phyloP scores from a whole-genome alignment of 2,888 invertebrate species.

The Rhopalosiphum nymphaeae region DNA sequence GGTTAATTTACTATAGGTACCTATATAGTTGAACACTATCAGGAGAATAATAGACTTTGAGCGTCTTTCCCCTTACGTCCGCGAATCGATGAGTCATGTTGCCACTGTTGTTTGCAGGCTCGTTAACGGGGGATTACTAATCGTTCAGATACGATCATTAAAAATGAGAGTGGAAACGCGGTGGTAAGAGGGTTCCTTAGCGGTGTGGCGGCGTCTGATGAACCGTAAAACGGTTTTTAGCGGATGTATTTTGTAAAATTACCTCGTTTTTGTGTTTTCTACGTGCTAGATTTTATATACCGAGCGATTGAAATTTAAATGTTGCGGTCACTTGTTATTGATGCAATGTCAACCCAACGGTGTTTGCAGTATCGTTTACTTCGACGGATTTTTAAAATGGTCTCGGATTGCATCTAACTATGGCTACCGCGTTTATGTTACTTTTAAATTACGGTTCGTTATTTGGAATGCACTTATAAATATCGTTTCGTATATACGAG shows the following conservation, averaged over 20 bases:
- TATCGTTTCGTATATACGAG: not conserved
- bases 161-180: slow-evolving; percentile 2
- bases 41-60: slow-evolving; percentile 34
- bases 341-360: not conserved
- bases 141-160: slow-evolving; percentile 49
- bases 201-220: not conserved
- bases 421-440: not conserved
- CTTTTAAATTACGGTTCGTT: slow-evolving; percentile 13
- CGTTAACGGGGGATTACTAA: slow-evolving; percentile 58
- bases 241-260: not conserved
- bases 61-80: slow-evolving; percentile 18
- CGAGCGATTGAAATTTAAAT: not conserved
- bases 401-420: slow-evolving; percentile 27
- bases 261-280: not conserved
- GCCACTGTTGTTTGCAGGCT: slow-evolving; percentile 51
- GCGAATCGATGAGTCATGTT: slow-evolving; percentile 53
- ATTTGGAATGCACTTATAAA: not conserved
- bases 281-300: not conserved
- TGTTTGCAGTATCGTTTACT: not conserved
- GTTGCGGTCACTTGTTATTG: not conserved
- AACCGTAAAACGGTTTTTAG: slow-evolving; percentile 30
- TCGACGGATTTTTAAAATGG: not conserved
- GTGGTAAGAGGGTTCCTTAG: not conserved
- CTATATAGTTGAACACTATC: slow-evolving; percentile 10
- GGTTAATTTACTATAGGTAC: slow-evolving; percentile 35